Base-by-base conservation (phyloP, 2,888 invertebrate genomes). In the Tupiocoris notatus region DNA sequence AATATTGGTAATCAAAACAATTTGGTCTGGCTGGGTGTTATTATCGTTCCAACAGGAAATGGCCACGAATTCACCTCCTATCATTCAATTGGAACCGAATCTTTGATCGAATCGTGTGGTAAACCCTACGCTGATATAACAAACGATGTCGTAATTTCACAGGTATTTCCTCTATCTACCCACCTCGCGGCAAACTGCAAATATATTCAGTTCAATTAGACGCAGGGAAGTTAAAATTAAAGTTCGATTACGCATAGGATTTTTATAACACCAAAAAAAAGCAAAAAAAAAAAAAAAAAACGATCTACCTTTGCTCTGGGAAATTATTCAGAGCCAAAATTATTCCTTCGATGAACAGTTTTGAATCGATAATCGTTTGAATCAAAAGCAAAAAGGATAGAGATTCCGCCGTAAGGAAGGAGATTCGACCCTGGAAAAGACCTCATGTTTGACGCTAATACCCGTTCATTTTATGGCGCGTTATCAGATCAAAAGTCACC, bases 391-490 rank as follows among this genome's bases (percentile, higher is more conserved):
- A 12, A n/a, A n/a, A n/a, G n/a, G n/a, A n/a, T n/a, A n/a, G n/a
- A n/a, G n/a, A n/a, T n/a, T 3, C 39, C 6, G 39, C 39, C 39
- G 39, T 39, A 39, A 39, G 39, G 39, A 39, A 39, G 39, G 39
- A 39, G 39, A 39, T 39, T 39, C 39, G 39, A 39, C 39, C 39
- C 39, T 39, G 39, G 39, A 39, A 39, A 39, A 39, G 39, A 39
- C 39, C 39, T 3, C 57, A 67, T 7, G 67, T 21, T 22, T 22
- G 67, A 56, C 54, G 67, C 57, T 67, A 67, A 67, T 67, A 56
- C 67, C 39, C 57, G 1, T 67, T 67, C 67, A 67, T 67, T 67
- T 65, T 67, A 66, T 56, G 66, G 21, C 20, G 64, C 20, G 39
- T 39, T 39, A 39, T 39, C 39, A 39, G 39, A 39, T 39, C 39